Evolutionary conservation across 2,797 vertebrate species (phyloP).

Genomic region (Poecile montanus): DNA sequence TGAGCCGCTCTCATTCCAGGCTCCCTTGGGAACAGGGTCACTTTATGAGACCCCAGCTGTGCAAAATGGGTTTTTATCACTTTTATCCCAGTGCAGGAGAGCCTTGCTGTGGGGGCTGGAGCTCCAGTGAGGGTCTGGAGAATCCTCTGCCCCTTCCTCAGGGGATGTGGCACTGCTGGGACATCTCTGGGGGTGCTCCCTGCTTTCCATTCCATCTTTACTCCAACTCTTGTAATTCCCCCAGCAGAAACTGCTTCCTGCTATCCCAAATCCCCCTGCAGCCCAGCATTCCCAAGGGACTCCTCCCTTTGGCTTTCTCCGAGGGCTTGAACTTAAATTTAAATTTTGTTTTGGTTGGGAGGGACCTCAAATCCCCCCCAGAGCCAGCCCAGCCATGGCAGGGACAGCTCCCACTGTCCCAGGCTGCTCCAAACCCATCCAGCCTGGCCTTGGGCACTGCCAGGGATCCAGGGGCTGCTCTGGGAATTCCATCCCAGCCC

Average conservation of each 20-base stretch:
- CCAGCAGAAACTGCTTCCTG: neutral
- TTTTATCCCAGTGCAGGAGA: neutral
- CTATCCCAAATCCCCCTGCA: neutral
- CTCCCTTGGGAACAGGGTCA: no score
- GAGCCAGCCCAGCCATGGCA: neutral
- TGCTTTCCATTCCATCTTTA: accelerated
- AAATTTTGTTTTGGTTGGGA: no score
- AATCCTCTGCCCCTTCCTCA: neutral
- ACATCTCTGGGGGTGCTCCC: neutral
- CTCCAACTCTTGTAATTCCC: accelerated
- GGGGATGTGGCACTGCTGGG: neutral
- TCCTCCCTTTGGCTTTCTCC: neutral
- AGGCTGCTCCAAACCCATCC: neutral
- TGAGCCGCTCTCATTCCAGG: no score
- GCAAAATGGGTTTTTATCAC: accelerated
- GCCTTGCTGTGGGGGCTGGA: accelerated
- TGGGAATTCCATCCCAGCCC: neutral
- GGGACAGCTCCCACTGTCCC: neutral
- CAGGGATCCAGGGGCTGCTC: neutral
- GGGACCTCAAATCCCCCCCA: accelerated
- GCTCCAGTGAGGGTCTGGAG: neutral
- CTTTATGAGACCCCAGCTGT: neutral
- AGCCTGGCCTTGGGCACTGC: neutral
- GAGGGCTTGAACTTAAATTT: neutral
- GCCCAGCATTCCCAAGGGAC: accelerated